Evolutionary conservation across 2,113 vertebrate species (phyloP).

Genomic region (Sitta europaea): DNA sequence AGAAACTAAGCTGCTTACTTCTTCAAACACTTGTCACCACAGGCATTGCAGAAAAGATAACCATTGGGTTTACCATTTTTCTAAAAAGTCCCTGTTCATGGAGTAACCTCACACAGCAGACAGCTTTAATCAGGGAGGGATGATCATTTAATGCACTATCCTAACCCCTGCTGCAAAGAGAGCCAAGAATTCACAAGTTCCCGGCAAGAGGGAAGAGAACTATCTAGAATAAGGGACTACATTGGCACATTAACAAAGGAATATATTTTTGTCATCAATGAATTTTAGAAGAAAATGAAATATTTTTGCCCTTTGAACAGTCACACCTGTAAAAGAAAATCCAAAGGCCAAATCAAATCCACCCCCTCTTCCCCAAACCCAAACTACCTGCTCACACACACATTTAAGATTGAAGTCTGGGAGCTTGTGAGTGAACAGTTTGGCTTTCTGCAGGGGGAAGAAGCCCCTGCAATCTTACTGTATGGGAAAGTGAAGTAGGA

Average conservation of each 20-base stretch:
- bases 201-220: not conserved
- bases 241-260: not conserved
- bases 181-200: not conserved
- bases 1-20: not conserved
- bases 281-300: not conserved
- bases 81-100: not conserved
- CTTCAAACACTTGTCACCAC: not conserved
- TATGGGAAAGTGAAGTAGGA: not conserved
- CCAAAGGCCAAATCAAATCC: not conserved
- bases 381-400: not conserved
- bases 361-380: fast-evolving
- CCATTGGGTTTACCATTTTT: not conserved
- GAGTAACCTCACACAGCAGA: not conserved
- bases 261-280: not conserved
- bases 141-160: not conserved
- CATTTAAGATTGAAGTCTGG: not conserved
- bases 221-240: not conserved
- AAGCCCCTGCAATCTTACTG: not conserved
- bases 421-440: not conserved
- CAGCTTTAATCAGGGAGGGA: not conserved
- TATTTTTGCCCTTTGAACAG: not conserved
- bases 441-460: not conserved
- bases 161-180: not conserved
- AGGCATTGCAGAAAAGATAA: not conserved
- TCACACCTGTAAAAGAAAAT: not conserved